Base-by-base conservation (phyloP, 2,888 invertebrate genomes). In the Lordiphosa andalusiaca region DNA sequence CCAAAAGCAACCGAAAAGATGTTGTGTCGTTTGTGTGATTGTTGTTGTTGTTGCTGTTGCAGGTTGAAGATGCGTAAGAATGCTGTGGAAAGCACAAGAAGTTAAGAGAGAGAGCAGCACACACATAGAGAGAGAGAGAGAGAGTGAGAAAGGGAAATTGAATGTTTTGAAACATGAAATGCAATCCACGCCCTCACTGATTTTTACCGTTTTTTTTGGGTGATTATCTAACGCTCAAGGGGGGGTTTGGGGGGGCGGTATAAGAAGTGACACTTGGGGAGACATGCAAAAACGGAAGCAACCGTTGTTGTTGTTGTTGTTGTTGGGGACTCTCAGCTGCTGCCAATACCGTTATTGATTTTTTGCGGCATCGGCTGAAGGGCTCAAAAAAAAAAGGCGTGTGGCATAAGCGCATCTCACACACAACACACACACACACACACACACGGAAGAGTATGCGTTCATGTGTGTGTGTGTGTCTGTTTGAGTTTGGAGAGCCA, bases 301-400 rank as follows among this genome's bases (percentile, higher is more conserved):
- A 42, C 50, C 21, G 23, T 33, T 36, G 41, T 42, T 50, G 12
- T 39, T 37, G 30, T 44, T 25, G 35, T 38, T 41, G 36, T 12
- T 3, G 19, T 16, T 16, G 1, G 19, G 19, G 41, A 23, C 13
- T 41, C n/a, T 41, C 23, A 41, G 42, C 25, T 42, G 42, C 19
- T 54, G 62, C 50, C 55, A 62, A 61, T 54, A 61, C 50, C 46
- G 62, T 61, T 63, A 63, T 63, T 62, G 62, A 63, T 63, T 63
- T 63, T 63, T 50, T 62, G 54, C 49, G 60, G 48, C 57, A 48
- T 42, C 37, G 25, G 25, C 30, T 38, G 10, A 33, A 48, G 56
- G 58, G 19, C 47, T 3, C 44, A 47, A 47, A 33, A 35, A 47
- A 33, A 35, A 47, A 47, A 47, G 44, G 44, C 44, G 44, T 44